Base-by-base conservation (phyloP, 2,113 vertebrate species). In the Eurystomus gularis region DNA sequence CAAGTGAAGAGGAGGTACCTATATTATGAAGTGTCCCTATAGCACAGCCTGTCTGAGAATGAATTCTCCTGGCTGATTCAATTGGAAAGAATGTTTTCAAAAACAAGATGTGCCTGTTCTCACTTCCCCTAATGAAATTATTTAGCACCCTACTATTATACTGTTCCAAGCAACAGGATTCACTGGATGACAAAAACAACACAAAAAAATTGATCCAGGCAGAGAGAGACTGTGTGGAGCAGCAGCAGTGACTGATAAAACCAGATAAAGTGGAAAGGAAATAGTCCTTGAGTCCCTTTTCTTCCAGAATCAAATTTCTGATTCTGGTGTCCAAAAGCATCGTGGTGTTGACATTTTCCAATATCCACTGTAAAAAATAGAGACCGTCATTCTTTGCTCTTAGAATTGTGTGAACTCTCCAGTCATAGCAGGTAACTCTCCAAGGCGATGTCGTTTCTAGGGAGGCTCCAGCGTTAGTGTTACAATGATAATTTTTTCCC, bases 61-160 rank as follows among this genome's bases (percentile, higher is more conserved):
- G 61, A 83, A 49, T 48, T 68, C 15, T 0, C 61, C 4, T 4
- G 46, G 26, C 61, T 81, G 68, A 89, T 85, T 77, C 82, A 78
- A 79, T 55, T 87, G 91, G 86, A 97, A 95, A 80, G 37, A 73
- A 82, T 52, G 60, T 71, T 93, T 93, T 80, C 86, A 89, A 84
- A 96, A 94, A 3, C 88, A 85, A 78, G 78, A 85, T 46, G 81
- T 54, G 44, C 91, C 88, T 94, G 82, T 93, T 93, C 80, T 94
- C 90, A 73, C 77, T 54, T 79, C 60, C 83, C 65, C 78, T 93
- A 96, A 96, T 85, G 83, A 21, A 78, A 92, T 96, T 94, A 92
- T 91, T 94, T 93, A 85, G 92, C 55, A 73, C 88, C 88, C 93
- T 88, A 14, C 95, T 86, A 86, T 95, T 96, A 81, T 2, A 40